Base-by-base conservation (phyloP, 2,888 invertebrate species). In the Eupithecia subumbrata region DNA sequence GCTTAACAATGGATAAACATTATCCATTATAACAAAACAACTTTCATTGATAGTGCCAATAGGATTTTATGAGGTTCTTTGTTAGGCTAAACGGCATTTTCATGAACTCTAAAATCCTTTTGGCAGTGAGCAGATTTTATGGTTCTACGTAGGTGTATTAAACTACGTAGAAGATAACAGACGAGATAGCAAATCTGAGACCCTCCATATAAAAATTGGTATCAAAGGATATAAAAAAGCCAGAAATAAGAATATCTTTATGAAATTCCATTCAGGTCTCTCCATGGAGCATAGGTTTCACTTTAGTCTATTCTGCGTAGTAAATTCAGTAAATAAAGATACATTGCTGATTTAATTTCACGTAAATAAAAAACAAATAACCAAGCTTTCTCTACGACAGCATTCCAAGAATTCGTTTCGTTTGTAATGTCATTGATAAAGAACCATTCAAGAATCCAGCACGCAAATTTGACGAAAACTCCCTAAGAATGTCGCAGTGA, bases 71-170 rank as follows among this genome's bases (percentile, higher is more conserved):
- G 40, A 68, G 37, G 22, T 40, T 37, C 37, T 66, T 66, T 60
- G 60, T 66, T 37, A 37, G 37, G 18, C 66, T 37, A 66, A 37
- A 34, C 66, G 37, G 37, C 11, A 37, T 66, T 60, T 60, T 60
- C 60, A 60, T 60, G 60, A 25, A 60, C 60, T 60, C 25, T 60
- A 60, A 60, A 60, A 60, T 25, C 60, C 60, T 60, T 60, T 60
- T 25, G 60, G 25, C 25, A 5, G 22, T 25, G 14, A 25, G 60
- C 2, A 25, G 12, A 60, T 60, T 60, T 60, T 60, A 60, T 60
- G 25, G 14, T 60, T 25, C 14, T 60, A 56, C 5, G 52, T n/a
- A 22, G 60, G 60, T 60, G 52, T 3, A 52, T n/a, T 56, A 22
- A 9, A 52, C 52, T n/a, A 56, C 22, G 25, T 60, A 25, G 22